Evolutionary conservation across 2,113 vertebrate species (phyloP).

Genomic region (Hystrix cristata): DNA sequence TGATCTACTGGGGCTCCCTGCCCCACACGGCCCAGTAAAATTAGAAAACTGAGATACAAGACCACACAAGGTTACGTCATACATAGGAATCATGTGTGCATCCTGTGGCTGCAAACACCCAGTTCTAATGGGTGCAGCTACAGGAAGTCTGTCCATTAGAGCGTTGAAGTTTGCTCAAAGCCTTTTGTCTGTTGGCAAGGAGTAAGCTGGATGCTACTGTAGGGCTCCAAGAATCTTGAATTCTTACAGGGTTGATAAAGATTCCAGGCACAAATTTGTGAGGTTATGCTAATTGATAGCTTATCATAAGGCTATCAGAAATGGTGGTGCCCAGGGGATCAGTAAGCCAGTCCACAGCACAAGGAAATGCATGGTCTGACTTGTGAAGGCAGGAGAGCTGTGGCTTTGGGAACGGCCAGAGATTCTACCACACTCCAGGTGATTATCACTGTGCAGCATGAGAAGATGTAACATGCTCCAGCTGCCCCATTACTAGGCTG

Average conservation of each 20-base stretch:
- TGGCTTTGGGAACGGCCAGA: slow-evolving; percentile 96
- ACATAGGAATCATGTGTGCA: slow-evolving; percentile 91
- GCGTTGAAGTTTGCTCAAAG: slow-evolving; percentile 95
- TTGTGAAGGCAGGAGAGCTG: slow-evolving; percentile 95
- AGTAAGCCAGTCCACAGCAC: neutral
- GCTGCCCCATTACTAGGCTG: slow-evolving; percentile 90
- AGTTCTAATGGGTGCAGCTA: slow-evolving; percentile 84
- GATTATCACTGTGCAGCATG: slow-evolving; percentile 93
- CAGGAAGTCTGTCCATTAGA: slow-evolving; percentile 92
- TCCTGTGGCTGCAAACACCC: slow-evolving; percentile 91
- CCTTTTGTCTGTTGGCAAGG: slow-evolving; percentile 95
- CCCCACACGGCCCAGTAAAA: neutral
- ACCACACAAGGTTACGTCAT: slow-evolving; percentile 94
- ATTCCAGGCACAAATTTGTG: neutral
- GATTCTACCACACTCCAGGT: slow-evolving; percentile 95
- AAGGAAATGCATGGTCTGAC: slow-evolving; percentile 94
- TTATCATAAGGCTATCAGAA: neutral
- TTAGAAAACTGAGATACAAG: slow-evolving; percentile 81
- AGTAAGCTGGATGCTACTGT: slow-evolving; percentile 86
- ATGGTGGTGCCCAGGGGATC: neutral
- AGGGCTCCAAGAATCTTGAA: neutral
- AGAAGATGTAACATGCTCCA: slow-evolving; percentile 84
- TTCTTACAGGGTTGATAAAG: neutral
- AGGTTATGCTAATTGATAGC: neutral
- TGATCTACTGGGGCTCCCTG: slow-evolving; percentile 89